Evolutionary conservation across 2,797 vertebrate species (phyloP), one percentile per base, ranked within the genome.

Genomic region (Podarcis siculus): DNA sequence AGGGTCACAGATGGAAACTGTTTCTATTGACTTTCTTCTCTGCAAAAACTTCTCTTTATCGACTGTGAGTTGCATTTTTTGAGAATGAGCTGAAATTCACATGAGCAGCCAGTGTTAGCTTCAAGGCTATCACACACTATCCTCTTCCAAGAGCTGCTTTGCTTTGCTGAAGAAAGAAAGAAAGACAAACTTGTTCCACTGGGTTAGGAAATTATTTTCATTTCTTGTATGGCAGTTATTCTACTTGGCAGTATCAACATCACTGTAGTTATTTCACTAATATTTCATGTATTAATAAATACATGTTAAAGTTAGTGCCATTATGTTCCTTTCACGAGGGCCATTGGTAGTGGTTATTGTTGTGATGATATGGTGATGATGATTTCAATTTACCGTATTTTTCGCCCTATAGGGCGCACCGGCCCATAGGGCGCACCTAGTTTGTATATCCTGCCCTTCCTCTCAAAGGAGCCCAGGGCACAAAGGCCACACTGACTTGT

Each of bases 111-210:
- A 1, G 1, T 5, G 39, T 35, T 0, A 1, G 0, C 61, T 6
- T 83, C 17, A 86, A 79, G 25, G 27, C 9, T 2, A 32, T 0
- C 78, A 37, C 13, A 5, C 0, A 0, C 32, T 1, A 0, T 0
- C 76, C 71, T 84, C 35, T 25, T n/a, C 84, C 82, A 79, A 73
- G 30, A 69, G 84, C 30, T 82, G 49, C 55, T 0, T 78, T 73
- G 0, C 0, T 27, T 37, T 15, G 61, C 19, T 73, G 61, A 55
- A 2, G 3, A 25, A 9, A 9, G 79, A 23, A 39, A 23, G 32
- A 32, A 61, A 55, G n/a, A 17, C 1, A 49, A 13, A 35, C 35
- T 69, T 81, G 73, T 86, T 87, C 55, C 72, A 32, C 58, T 66
- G 49, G 1, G 71, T 88, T 83, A n/a, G 35, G 8, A 71, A 39